These are phyloP conservation scores for Platysteira castanea DNA, from an alignment of 2,113 vertebrate genomes.

Conservation along the genomic window DNA sequence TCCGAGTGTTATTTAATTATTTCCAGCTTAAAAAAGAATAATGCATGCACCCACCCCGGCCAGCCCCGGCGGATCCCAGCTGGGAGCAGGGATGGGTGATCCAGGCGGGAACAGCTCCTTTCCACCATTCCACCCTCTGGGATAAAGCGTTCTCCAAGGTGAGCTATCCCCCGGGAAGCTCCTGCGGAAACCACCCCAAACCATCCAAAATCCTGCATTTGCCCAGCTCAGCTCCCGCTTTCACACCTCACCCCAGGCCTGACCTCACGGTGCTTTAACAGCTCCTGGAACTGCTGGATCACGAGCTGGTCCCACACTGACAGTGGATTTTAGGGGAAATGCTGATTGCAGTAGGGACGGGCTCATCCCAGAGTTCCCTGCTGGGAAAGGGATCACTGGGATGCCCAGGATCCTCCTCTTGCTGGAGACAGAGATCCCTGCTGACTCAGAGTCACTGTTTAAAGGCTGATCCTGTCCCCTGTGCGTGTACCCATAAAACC, in stretches of 20 bases:
- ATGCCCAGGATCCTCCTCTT: neutral
- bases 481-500: neutral
- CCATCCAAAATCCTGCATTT: neutral
- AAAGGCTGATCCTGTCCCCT: neutral
- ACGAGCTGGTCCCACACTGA: neutral
- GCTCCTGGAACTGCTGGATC: neutral
- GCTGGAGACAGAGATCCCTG: neutral
- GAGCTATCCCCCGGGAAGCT: neutral
- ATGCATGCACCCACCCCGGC: neutral
- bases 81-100: neutral
- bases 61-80: rapidly evolving
- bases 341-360: neutral
- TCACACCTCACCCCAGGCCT: neutral
- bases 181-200: neutral
- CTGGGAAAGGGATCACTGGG: neutral
- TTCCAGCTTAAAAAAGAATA: constrained; percentile 33
- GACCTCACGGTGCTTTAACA: neutral
- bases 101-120: neutral
- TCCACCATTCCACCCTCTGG: neutral
- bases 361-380: neutral
- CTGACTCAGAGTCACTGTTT: neutral
- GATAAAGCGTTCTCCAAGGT: rapidly evolving
- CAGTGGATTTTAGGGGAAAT: neutral
- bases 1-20: neutral
- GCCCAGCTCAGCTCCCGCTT: neutral